Evolutionary conservation across 1,140 invertebrate genomes (phyloP).

Genomic region (Drosophila asahinai): DNA sequence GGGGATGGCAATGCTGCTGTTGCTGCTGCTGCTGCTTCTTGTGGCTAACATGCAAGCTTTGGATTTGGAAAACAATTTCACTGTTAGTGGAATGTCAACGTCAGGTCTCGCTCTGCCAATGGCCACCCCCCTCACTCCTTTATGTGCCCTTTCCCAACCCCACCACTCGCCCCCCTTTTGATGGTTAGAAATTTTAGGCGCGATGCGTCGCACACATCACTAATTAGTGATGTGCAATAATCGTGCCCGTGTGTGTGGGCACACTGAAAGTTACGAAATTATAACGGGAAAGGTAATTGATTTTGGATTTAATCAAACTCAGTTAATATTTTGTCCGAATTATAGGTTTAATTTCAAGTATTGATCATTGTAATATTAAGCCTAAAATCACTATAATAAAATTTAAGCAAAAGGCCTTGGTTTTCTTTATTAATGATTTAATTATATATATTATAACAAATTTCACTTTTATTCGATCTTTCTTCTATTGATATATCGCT

Average conservation of each 20-base stretch:
- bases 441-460: too few species aligned
- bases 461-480: too few species aligned
- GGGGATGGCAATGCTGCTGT: slow-evolving; percentile 40
- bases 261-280: not conserved
- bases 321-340: too few species aligned
- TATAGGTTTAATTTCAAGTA: too few species aligned
- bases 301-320: too few species aligned
- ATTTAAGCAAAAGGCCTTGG: too few species aligned
- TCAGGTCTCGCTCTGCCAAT: slow-evolving; percentile 50
- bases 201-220: slow-evolving; percentile 67
- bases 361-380: too few species aligned
- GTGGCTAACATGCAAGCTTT: slow-evolving; percentile 80
- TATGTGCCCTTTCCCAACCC: not conserved
- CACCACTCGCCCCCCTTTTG: not conserved
- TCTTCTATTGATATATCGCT: too few species aligned
- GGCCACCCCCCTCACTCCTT: not conserved
- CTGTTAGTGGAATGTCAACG: slow-evolving; percentile 82
- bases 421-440: too few species aligned
- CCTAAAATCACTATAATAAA: too few species aligned
- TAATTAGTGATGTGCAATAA: slow-evolving; percentile 83
- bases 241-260: slow-evolving; percentile 52
- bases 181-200: slow-evolving; percentile 73
- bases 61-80: slow-evolving; percentile 82
- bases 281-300: too few species aligned
- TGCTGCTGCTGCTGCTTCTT: slow-evolving; percentile 53